Evolutionary conservation across 2,888 invertebrate genomes (phyloP).

Genomic region (Periphyllus acericola): DNA sequence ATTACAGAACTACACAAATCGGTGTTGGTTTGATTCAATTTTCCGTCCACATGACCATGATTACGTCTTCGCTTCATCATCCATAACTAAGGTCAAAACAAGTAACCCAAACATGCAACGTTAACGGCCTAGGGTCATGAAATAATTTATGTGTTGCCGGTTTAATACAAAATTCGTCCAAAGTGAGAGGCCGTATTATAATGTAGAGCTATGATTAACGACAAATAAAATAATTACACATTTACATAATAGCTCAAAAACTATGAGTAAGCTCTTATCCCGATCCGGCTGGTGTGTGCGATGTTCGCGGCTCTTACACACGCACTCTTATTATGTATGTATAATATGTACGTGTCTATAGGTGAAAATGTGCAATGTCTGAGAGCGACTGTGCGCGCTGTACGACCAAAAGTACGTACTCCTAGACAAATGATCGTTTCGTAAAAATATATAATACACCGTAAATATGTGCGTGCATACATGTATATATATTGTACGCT

Average conservation of each 20-base stretch:
- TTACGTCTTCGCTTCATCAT: neutral
- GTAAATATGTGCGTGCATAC: too few species aligned
- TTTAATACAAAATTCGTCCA: slow-evolving; percentile 31
- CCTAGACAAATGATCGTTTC: neutral
- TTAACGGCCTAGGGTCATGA: slow-evolving; percentile 9
- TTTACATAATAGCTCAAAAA: slow-evolving; percentile 37
- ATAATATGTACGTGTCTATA: too few species aligned
- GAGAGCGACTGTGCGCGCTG: neutral
- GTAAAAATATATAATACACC: neutral
- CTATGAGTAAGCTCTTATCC: neutral
- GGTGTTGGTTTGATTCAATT: neutral
- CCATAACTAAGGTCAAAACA: neutral
- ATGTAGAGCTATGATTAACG: neutral
- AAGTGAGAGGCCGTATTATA: slow-evolving; percentile 45
- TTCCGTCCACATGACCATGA: neutral
- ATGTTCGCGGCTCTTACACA: neutral
- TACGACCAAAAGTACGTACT: neutral
- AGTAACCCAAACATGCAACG: neutral
- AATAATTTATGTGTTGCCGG: neutral
- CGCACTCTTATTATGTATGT: neutral
- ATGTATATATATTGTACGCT: neutral
- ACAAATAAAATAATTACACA: slow-evolving; percentile 31
- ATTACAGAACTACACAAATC: neutral
- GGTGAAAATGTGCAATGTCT: neutral
- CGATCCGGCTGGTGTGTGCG: neutral